Conservation (phyloP, 2,113 vertebrate species). For the Sterrhoptilus dennistouni region DNA sequence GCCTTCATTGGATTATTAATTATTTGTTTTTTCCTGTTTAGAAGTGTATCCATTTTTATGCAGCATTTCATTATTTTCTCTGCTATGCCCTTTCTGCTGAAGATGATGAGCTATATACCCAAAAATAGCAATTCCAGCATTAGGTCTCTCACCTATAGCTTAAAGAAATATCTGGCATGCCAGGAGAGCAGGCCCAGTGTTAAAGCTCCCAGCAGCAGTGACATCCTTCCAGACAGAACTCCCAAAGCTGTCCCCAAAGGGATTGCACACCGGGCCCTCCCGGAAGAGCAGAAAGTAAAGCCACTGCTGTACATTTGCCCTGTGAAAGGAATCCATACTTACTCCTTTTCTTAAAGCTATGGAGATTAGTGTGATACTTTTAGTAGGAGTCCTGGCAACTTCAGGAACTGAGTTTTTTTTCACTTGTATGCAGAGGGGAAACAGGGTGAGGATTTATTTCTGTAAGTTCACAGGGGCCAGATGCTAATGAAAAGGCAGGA, state of each 20-base stretch:
- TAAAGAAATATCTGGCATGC: slow-evolving; percentile 28
- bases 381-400: neutral
- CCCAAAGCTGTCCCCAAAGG: neutral
- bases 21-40: neutral
- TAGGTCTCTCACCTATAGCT: neutral
- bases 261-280: slow-evolving; percentile 12
- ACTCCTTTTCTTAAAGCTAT: neutral
- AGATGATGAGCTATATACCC: neutral
- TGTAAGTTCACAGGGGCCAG: neutral
- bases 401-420: neutral
- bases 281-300: slow-evolving; percentile 72
- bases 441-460: neutral
- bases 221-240: neutral
- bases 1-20: neutral
- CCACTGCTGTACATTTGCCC: neutral
- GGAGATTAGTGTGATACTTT: neutral
- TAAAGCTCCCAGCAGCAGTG: neutral
- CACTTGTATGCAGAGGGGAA: neutral
- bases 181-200: slow-evolving; percentile 54
- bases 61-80: neutral
- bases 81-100: neutral
- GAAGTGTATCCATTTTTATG: neutral
- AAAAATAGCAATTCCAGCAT: neutral
- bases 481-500: neutral
- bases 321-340: neutral